Evolutionary conservation across 1,140 invertebrate species (phyloP).

Genomic region (Daktulosphaira vitifoliae): DNA sequence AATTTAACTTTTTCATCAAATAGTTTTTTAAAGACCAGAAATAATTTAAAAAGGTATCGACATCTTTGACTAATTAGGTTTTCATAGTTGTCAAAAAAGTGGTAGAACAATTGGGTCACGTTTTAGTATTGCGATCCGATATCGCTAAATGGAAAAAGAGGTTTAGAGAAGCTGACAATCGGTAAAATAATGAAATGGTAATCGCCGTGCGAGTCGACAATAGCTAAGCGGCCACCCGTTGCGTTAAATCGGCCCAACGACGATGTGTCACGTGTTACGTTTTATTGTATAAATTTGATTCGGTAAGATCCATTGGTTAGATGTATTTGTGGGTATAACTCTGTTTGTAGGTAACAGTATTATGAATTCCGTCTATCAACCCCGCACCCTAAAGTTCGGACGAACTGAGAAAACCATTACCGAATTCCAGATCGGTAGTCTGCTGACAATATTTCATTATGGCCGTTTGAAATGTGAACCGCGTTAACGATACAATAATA

Average conservation of each 20-base stretch:
- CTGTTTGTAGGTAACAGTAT: too few relatives aligned
- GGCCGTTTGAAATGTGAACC: background rate
- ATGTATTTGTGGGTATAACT: too few relatives aligned
- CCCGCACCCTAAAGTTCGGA: background rate
- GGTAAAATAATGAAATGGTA: conserved; percentile 17
- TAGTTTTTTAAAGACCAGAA: too few relatives aligned
- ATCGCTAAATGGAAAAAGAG: too few relatives aligned
- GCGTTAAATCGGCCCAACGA: conserved; percentile 15
- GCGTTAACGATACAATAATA: conserved; percentile 10
- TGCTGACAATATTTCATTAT: conserved; percentile 31
- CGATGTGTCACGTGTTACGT: background rate
- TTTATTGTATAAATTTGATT: background rate
- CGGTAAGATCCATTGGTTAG: background rate
- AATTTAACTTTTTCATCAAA: too few relatives aligned
- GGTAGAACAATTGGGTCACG: too few relatives aligned
- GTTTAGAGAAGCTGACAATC: conserved; percentile 6
- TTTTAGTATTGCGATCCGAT: background rate
- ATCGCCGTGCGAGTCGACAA: conserved; percentile 13
- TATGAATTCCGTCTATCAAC: background rate
- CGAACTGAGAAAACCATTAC: conserved; percentile 23
- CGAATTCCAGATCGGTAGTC: conserved; percentile 31
- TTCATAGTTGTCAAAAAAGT: too few relatives aligned
- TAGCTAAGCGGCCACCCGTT: conserved; percentile 21
- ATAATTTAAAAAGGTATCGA: too few relatives aligned
- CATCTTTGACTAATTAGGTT: too few relatives aligned